Conservation (phyloP, 2,113 vertebrate genomes). For the Nansenia antarctica region DNA sequence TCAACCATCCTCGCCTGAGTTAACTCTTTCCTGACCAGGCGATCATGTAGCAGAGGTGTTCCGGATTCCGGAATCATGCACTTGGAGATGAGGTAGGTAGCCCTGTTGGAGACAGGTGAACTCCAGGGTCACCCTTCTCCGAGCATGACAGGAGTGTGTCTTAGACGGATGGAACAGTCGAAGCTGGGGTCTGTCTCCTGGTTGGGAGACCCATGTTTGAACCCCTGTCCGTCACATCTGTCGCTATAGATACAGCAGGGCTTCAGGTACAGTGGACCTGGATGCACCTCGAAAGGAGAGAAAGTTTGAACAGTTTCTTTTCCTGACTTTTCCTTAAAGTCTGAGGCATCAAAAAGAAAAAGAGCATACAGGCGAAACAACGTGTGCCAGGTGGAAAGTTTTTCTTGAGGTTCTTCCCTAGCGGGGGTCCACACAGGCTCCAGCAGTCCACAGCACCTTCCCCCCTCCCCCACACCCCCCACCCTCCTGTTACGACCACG, state of each 20-base stretch:
- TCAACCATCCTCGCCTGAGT: constrained; percentile 53
- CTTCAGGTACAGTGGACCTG: too few species aligned
- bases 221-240: not conserved
- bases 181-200: not conserved
- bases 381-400: not conserved
- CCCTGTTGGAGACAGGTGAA: not conserved
- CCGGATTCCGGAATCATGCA: too few species aligned
- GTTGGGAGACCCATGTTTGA: not conserved
- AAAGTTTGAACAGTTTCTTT: too few species aligned
- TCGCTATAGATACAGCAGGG: not conserved
- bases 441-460: not conserved
- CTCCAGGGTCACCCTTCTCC: not conserved
- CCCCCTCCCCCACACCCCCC: not conserved
- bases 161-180: not conserved
- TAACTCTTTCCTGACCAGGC: constrained; percentile 62
- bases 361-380: too few species aligned
- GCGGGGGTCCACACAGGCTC: not conserved
- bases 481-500: not conserved
- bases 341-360: too few species aligned
- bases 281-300: not conserved
- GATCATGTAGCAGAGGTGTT: too few species aligned
- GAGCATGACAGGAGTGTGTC: too few species aligned
- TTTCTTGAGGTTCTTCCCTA: too few species aligned
- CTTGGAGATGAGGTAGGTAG: not conserved
- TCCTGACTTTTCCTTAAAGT: too few species aligned